phyloP scores from a whole-genome alignment of 2,797 vertebrate genomes.

The Oryzias sinensis region DNA sequence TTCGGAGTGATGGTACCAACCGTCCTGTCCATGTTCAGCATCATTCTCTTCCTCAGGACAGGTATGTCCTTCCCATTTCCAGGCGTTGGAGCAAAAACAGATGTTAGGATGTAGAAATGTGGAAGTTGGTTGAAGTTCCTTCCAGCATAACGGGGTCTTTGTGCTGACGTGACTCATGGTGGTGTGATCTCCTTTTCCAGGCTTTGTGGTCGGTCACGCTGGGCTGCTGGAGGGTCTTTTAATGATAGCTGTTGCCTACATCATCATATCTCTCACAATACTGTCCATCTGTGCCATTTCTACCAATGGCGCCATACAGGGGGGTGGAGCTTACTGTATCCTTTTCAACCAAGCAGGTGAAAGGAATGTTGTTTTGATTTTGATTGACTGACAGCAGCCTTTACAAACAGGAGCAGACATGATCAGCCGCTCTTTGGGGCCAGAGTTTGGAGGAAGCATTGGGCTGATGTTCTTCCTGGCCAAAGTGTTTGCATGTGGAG shows the following conservation, averaged over 20 bases:
- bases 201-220: slow-evolving; percentile 88
- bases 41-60: slow-evolving; percentile 87
- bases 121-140: slow-evolving; percentile 4
- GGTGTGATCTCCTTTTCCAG: slow-evolving; percentile 45
- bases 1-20: slow-evolving; percentile 93
- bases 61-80: slow-evolving; percentile 68
- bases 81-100: background rate
- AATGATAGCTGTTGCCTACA: slow-evolving; percentile 89
- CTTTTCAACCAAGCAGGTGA: slow-evolving; percentile 38
- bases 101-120: background rate
- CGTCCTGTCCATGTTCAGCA: slow-evolving; percentile 93
- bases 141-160: slow-evolving; percentile 22
- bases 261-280: slow-evolving; percentile 87
- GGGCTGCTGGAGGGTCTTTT: slow-evolving; percentile 86
- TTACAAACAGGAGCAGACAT: slow-evolving; percentile 78
- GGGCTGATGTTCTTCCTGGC: slow-evolving; percentile 94
- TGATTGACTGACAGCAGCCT: slow-evolving; percentile 8
- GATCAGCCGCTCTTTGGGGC: slow-evolving; percentile 91
- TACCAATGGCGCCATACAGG: slow-evolving; percentile 90
- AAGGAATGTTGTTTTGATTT: background rate
- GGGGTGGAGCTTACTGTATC: slow-evolving; percentile 95
- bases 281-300: slow-evolving; percentile 92
- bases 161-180: slow-evolving; percentile 31
- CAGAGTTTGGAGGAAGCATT: slow-evolving; percentile 92
- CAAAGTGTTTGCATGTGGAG: slow-evolving; percentile 89